Evolutionary conservation across 2,113 vertebrate genomes (phyloP).

Genomic region (Melanotaenia duboulayi): DNA sequence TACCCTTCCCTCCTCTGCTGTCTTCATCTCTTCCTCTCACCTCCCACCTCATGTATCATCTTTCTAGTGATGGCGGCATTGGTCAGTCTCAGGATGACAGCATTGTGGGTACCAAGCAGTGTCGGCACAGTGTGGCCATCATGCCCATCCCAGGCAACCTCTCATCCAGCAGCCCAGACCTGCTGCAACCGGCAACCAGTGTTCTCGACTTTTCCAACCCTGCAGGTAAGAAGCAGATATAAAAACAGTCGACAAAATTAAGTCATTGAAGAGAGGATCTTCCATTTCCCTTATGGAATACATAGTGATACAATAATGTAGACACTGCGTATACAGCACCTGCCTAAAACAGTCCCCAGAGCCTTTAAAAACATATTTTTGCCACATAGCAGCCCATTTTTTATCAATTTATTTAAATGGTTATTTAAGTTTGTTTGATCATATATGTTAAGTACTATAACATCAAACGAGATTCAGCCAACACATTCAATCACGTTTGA

Average conservation of each 20-base stretch:
- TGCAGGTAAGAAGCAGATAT: constrained; percentile 82
- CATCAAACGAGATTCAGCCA: background rate
- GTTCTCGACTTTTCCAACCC: constrained; percentile 93
- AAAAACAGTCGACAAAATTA: background rate
- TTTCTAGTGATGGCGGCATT: constrained; percentile 89
- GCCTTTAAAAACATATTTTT: too few relatives aligned
- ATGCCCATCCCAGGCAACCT: constrained; percentile 95
- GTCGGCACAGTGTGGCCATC: constrained; percentile 93
- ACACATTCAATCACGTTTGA: background rate
- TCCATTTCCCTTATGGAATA: too few relatives aligned
- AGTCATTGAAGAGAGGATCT: too few relatives aligned
- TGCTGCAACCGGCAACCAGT: constrained; percentile 91
- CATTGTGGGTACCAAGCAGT: constrained; percentile 95
- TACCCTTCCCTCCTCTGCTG: background rate
- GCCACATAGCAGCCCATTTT: too few relatives aligned
- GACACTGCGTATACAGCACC: too few relatives aligned
- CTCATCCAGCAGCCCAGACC: constrained; percentile 95
- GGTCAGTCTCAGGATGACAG: constrained; percentile 98
- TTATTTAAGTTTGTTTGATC: too few relatives aligned
- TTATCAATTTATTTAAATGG: too few relatives aligned
- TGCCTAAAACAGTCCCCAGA: too few relatives aligned
- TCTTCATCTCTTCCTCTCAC: background rate
- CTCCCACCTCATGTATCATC: background rate
- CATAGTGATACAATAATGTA: too few relatives aligned
- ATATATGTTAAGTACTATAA: background rate